Conservation (phyloP, 2,888 invertebrate genomes). For the Papilio gigon region DNA sequence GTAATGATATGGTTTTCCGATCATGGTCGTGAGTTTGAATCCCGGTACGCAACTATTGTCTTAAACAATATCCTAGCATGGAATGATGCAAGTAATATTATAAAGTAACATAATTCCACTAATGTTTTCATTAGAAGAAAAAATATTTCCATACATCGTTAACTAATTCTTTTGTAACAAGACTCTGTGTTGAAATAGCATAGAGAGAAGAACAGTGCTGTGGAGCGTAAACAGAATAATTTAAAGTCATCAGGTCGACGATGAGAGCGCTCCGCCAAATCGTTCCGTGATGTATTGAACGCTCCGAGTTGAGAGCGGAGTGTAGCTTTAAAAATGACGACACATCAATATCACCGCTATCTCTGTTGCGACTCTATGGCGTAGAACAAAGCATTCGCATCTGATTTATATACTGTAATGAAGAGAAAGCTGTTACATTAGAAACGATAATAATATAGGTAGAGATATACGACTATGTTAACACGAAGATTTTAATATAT, state of each 20-base stretch:
- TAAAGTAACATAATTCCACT: too few species aligned
- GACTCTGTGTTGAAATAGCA: neutral
- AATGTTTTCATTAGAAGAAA: too few species aligned
- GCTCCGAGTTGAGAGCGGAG: slow-evolving; percentile 20
- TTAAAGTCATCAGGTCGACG: slow-evolving; percentile 26
- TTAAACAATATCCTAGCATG: too few species aligned
- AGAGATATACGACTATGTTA: too few species aligned
- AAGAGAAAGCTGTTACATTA: neutral
- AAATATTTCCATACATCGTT: neutral
- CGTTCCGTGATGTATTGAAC: slow-evolving; percentile 28
- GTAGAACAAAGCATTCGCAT: slow-evolving; percentile 26
- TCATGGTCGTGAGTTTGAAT: too few species aligned
- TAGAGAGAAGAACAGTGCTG: neutral
- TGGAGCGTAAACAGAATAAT: slow-evolving; percentile 16
- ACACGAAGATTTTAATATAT: too few species aligned
- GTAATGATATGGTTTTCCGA: too few species aligned
- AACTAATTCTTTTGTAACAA: neutral
- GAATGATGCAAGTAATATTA: too few species aligned
- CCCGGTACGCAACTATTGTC: too few species aligned
- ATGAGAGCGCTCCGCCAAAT: slow-evolving; percentile 26
- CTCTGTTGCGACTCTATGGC: slow-evolving; percentile 32
- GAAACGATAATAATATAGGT: too few species aligned
- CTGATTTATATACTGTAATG: slow-evolving; percentile 29
- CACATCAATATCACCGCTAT: slow-evolving; percentile 36
- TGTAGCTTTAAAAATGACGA: slow-evolving; percentile 33